phyloP scores from a whole-genome alignment of 2,113 vertebrate species.

The Craseonycteris thonglongyai region DNA sequence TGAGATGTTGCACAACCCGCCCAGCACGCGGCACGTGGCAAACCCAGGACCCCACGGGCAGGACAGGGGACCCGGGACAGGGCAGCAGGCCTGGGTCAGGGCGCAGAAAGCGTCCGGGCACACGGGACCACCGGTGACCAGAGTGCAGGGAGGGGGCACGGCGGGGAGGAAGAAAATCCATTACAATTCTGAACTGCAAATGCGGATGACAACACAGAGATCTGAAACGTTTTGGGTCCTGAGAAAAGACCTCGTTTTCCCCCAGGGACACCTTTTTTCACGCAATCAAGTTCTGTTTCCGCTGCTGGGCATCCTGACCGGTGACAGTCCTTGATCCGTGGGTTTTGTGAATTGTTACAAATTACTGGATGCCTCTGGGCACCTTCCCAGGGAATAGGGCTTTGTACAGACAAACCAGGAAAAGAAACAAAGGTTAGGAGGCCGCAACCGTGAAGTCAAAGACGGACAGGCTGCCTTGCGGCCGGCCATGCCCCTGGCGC shows the following conservation, averaged over 20 bases:
- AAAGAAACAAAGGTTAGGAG: not conserved
- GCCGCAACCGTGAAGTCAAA: not conserved
- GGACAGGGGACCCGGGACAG: fast-evolving
- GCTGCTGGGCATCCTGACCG: not conserved
- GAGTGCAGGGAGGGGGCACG: fast-evolving
- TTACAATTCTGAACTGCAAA: not conserved
- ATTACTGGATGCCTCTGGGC: not conserved
- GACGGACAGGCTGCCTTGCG: not conserved
- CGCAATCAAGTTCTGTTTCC: not conserved
- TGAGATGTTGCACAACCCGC: fast-evolving
- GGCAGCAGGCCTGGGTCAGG: fast-evolving
- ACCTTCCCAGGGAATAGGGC: not conserved
- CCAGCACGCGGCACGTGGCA: fast-evolving
- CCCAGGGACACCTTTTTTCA: no score
- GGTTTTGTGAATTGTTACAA: not conserved
- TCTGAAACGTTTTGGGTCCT: not conserved
- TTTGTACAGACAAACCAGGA: not conserved
- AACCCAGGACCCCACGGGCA: fast-evolving
- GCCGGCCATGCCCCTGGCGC: not conserved
- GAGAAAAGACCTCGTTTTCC: not conserved
- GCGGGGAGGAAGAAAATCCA: not conserved
- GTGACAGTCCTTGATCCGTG: not conserved
- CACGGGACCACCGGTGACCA: fast-evolving
- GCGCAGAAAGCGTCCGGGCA: fast-evolving
- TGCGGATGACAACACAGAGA: not conserved